Evolutionary conservation across 2,113 vertebrate species (phyloP), one percentile per base, ranked within the genome.

Genomic region (Hyperopisus bebe): DNA sequence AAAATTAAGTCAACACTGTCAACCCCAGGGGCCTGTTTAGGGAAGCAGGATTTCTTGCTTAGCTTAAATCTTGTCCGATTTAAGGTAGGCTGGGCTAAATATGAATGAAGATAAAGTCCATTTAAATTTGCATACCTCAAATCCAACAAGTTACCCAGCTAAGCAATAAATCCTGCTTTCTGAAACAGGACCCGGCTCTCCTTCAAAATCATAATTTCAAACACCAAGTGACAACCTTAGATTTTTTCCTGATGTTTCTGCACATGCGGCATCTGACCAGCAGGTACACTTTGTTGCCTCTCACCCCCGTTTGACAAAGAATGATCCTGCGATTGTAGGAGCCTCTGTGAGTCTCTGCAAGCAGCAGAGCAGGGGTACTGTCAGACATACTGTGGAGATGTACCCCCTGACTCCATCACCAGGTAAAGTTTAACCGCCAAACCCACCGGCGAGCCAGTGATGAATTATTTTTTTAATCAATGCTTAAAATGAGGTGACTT

Each of bases 391-490:
- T 35, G n/a, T 10, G n/a, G 44, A 42, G 47, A 15, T 44, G 46
- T 24, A 70, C 3, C n/a, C 19, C 46, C 35, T 82, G 85, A 87
- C 89, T 66, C 85, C 50, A 15, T 44, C 35, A 89, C 35, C 58
- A 46, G 27, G 46, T 55, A 53, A 87, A 90, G 62, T 90, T 90
- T 80, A 90, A 46, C 55, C 31, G 3, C 3, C 62, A 77, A 87
- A 87, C 46, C 46, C 31, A 90, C 35, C 85, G 13, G 48, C 53
- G 39, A 87, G 10, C 66, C 89, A 42, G 84, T 87, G 62, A 86
- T 87, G 89, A 87, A 90, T 90, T 90, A 19, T 58, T 85, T 90
- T 90, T 89, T 90, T 90, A 90, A 90, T 90, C 89, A 90, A 88
- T 87, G 89, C 86, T 62, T 87, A 74, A 87, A 90, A 90, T 88